These are phyloP conservation scores for Thecocarcelia acutangulata DNA, from an alignment of 2,888 invertebrate species.

Conservation along the genomic window DNA sequence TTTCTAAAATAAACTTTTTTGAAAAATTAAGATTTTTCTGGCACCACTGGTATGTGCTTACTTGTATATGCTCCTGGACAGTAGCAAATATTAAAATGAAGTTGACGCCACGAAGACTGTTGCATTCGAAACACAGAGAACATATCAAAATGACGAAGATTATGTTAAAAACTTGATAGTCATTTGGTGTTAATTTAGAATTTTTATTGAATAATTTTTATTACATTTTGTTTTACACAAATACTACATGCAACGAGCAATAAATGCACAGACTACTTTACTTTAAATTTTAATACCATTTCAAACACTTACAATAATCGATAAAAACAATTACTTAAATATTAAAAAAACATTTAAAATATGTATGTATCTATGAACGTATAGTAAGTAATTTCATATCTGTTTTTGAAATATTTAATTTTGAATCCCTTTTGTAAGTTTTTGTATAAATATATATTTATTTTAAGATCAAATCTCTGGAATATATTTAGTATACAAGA, in stretches of 20 bases:
- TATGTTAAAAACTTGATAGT: too few relatives aligned
- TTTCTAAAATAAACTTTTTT: too few relatives aligned
- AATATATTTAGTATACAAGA: conserved; percentile 54
- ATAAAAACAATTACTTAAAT: conserved; percentile 54
- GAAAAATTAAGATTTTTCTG: too few relatives aligned
- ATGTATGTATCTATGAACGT: conserved; percentile 13
- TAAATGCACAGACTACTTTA: conserved; percentile 64
- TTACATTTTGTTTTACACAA: conserved; percentile 65
- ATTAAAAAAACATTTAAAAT: conserved; percentile 43
- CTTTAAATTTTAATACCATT: conserved; percentile 53
- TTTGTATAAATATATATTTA: conserved; percentile 47
- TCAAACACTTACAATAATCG: conserved; percentile 62
- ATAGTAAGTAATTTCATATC: conserved; percentile 7
- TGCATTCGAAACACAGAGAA: too few relatives aligned
- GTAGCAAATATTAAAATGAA: too few relatives aligned
- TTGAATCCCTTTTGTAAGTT: conserved; percentile 55
- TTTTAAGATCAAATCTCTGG: conserved; percentile 64
- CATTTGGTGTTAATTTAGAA: conserved; percentile 53
- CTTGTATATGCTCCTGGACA: too few relatives aligned
- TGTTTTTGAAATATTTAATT: conserved; percentile 41
- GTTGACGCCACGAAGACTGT: too few relatives aligned
- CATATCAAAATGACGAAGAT: too few relatives aligned
- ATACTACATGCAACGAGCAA: conserved; percentile 67
- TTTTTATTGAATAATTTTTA: conserved; percentile 55
- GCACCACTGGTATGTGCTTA: too few relatives aligned